Conservation (phyloP, 2,797 vertebrate species). For the Cynodonichthys magdalenae region DNA sequence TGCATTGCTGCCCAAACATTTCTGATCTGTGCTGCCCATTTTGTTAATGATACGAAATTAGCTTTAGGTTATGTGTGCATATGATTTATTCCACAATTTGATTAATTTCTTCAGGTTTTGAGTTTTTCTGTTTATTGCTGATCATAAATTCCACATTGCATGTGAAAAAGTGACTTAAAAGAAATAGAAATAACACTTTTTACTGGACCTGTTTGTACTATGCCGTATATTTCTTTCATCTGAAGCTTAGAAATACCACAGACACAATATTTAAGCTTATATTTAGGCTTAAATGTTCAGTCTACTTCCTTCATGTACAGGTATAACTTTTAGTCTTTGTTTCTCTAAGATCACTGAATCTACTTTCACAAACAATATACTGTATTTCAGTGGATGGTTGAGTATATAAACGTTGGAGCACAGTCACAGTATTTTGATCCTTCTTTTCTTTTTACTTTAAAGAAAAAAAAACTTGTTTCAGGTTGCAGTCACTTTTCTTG, state of each 20-base stretch:
- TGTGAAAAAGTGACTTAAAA: constrained; percentile 40
- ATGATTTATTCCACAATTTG: constrained; percentile 11
- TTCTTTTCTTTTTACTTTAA: not conserved
- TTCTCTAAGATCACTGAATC: too few relatives aligned
- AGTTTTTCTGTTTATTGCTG: constrained; percentile 8
- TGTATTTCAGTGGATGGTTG: too few relatives aligned
- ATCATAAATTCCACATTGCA: constrained; percentile 21
- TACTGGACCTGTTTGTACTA: constrained; percentile 25
- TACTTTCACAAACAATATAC: too few relatives aligned
- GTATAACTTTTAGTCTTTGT: too few relatives aligned
- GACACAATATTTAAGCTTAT: constrained; percentile 36
- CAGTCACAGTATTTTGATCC: not conserved
- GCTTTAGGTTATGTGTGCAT: constrained; percentile 20
- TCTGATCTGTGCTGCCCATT: constrained; percentile 12
- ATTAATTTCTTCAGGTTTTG: constrained; percentile 15
- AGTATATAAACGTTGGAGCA: not conserved
- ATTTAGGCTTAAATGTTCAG: not conserved
- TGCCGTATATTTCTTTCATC: constrained; percentile 47
- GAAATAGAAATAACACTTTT: constrained; percentile 32
- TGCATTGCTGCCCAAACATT: constrained; percentile 15
- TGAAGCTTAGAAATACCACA: constrained; percentile 33
- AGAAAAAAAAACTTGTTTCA: not conserved
- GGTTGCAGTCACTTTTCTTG: not conserved
- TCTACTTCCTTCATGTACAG: too few relatives aligned
- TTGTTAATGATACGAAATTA: constrained; percentile 24